Evolutionary conservation across 2,797 vertebrate genomes (phyloP), one percentile per base, ranked within the genome.

Genomic region (Pelobates cultripes): DNA sequence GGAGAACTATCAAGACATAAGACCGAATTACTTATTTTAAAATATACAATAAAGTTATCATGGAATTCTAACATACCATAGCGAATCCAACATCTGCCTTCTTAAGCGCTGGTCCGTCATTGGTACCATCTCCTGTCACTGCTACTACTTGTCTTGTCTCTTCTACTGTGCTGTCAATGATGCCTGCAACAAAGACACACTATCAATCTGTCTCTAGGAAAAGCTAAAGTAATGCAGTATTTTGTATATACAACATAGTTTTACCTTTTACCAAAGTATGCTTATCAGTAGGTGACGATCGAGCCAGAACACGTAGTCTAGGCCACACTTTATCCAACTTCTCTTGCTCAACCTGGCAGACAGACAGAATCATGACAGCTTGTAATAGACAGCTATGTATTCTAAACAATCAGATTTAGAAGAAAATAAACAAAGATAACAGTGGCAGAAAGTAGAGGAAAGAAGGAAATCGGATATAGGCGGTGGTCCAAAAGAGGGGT

Each of bases 11-110:
- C 61, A 64, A n/a, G 61, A 64, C 4, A 6, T 64, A 64, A 64
- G 4, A 64, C 15, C 8, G 7, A 64, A 12, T 7, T 51, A 51
- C 10, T 51, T 10, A 51, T 51, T 51, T 57, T 57, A 64, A n/a
- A 40, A 64, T 17, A 4, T 4, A 64, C 14, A 40, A 10, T 28
- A 28, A 2, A 28, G 28, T 1, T 28, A 60, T 64, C 10, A 13
- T 15, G 42, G 7, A 3, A 61, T 43, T 72, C 5, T 7, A 71
- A 76, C 85, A 81, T 95, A 99, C 97, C 97, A 99, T 99, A 81
- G 98, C 98, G 81, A 99, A 99, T 60, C 98, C 98, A 0, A 99
- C 98, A 0, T 99, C 98, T 0, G 98, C 98, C 87, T 99, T 99
- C 93, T 99, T 99, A 85, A 99, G 92, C 60, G 98, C 98, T 0